Conservation (phyloP, 2,888 invertebrate genomes). For the Parascotia fuliginaria region DNA sequence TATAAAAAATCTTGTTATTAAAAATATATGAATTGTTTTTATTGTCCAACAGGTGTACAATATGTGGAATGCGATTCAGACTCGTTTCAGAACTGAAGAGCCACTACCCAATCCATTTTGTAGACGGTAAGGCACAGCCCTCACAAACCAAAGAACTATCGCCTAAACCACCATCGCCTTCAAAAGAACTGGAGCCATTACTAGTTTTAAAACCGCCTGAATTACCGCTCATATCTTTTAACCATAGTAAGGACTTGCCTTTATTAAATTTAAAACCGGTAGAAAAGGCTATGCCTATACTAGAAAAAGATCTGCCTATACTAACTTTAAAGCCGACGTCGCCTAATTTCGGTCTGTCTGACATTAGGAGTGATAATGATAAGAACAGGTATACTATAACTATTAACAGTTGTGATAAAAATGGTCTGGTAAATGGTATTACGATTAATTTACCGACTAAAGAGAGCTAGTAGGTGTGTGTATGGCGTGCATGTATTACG, state of each 20-base stretch:
- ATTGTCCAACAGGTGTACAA: slow-evolving; percentile 68
- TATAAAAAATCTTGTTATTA: no score
- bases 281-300: no score
- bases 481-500: slow-evolving; percentile 48
- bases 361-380: slow-evolving; percentile 6
- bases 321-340: slow-evolving; percentile 10
- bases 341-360: not conserved
- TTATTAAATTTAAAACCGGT: not conserved
- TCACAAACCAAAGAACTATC: slow-evolving; percentile 6
- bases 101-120: slow-evolving; percentile 77
- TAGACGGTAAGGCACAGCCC: slow-evolving; percentile 40
- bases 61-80: slow-evolving; percentile 72
- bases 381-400: slow-evolving; percentile 64
- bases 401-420: slow-evolving; percentile 59
- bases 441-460: slow-evolving; percentile 66
- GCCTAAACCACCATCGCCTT: slow-evolving; percentile 3
- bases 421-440: slow-evolving; percentile 65
- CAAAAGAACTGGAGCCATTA: slow-evolving; percentile 6
- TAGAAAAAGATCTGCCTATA: slow-evolving; percentile 11
- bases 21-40: no score
- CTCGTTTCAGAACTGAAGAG: slow-evolving; percentile 72
- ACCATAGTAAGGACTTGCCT: slow-evolving; percentile 9
- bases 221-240: slow-evolving; percentile 12
- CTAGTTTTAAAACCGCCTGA: slow-evolving; percentile 16
- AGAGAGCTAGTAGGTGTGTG: slow-evolving; percentile 35